Base-by-base conservation (phyloP, 35 echinoderm and acorn worm species). In the Eucidaris tribuloides region DNA sequence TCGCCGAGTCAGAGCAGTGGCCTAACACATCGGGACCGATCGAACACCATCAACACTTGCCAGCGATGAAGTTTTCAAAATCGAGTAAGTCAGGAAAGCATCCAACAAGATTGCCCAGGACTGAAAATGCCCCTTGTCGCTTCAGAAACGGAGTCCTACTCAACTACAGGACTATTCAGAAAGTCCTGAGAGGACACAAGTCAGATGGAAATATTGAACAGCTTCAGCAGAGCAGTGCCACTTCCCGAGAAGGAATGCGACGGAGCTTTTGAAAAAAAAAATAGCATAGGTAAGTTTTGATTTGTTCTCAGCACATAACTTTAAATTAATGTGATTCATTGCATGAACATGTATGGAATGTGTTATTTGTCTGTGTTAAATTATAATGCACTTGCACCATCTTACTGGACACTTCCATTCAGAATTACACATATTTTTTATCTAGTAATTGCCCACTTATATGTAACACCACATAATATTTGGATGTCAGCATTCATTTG, bases 131-230 rank as follows among this genome's bases (percentile, higher is more conserved):
- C 77, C 18, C 45, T 72, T 42, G 42, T 45, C n/a, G 34, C 83
- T 30, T 38, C 44, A 2, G 70, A 78, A 19, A 25, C 77, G 18
- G 82, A 84, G 5, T 34, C 89, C 20, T 55, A 79, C 46, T 40
- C 35, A 17, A 66, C 46, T 92, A 92, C 76, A 79, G 62, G 83
- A 84, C 87, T 46, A 87, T 82, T 79, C 90, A 92, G 78, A 87
- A 83, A 1, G 40, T 87, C 15, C 84, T 92, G 29, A 71, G 52
- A 34, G 84, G 84, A 3, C 49, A 43, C 24, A 86, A 59, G 68
- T 31, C 84, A n/a, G 46, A 66, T 66, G 82, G 65, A 20, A 84
- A 84, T 41, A 42, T 74, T 40, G n/a, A n/a, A n/a, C n/a, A n/a
- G n/a, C n/a, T n/a, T n/a, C n/a, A n/a, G n/a, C 44, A 33, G 2